Evolutionary conservation across 2,797 vertebrate species (phyloP).

Genomic region (Hybognathus amarus): DNA sequence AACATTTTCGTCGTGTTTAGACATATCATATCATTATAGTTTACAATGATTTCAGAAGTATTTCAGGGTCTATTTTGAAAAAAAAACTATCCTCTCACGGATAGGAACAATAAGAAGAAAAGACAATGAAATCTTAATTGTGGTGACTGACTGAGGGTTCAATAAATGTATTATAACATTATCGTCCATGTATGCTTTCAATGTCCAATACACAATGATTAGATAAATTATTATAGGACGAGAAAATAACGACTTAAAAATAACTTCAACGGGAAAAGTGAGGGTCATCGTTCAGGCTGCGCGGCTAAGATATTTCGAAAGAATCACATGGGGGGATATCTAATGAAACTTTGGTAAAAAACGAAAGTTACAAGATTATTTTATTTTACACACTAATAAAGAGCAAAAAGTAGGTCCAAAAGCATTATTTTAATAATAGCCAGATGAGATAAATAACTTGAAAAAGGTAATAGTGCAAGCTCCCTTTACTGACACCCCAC

Average conservation of each 20-base stretch:
- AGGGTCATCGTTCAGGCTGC: not conserved
- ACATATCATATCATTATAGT: not conserved
- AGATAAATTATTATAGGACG: not conserved
- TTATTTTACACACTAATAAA: not conserved
- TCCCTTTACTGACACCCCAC: not conserved
- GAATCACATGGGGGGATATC: not conserved
- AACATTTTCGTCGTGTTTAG: not conserved
- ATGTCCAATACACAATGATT: not conserved
- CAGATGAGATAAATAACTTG: not conserved
- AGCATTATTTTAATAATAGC: too few species aligned
- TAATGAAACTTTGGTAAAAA: not conserved
- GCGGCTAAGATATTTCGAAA: not conserved
- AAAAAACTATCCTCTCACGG: not conserved
- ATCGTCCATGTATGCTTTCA: not conserved
- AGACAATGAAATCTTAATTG: not conserved
- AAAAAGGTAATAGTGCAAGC: not conserved
- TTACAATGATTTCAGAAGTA: not conserved
- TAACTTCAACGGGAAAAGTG: not conserved
- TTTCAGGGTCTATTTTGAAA: not conserved
- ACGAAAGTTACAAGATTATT: not conserved
- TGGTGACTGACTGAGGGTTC: not conserved
- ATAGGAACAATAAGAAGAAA: not conserved
- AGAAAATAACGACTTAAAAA: slow-evolving; percentile 1
- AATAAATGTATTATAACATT: not conserved
- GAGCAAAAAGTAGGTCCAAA: not conserved